Base-by-base conservation (phyloP, 2,888 invertebrate species). In the Drosophila neonasuta region DNA sequence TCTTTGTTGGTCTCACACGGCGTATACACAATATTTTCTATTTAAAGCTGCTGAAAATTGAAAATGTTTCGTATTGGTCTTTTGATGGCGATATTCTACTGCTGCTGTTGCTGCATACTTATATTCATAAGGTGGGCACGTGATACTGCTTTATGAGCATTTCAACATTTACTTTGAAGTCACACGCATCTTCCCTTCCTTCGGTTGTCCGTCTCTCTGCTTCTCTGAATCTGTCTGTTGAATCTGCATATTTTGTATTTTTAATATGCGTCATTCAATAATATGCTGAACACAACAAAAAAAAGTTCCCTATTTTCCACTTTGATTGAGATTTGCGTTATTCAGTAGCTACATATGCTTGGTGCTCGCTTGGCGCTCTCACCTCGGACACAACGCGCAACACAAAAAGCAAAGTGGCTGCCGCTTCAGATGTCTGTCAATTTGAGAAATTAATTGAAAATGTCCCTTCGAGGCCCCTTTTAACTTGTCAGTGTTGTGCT, bases 391-490 rank as follows among this genome's bases (percentile, higher is more conserved):
- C 32, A 32, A 32, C 32, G 32, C 32, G 32, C 32, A 24, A 24
- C 24, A 42, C 32, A 10, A 0, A 8, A 32, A 32, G 10, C n/a
- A 39, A 39, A 7, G 11, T n/a, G 9, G 8, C 30, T 32, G 30
- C 41, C 9, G 32, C 20, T 30, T 29, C 9, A 15, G 24, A 32
- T 29, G 32, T 62, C 44, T 49, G 56, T 56, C 34, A 49, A 49
- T 49, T 17, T 62, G n/a, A 15, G 58, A 75, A 69, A 70, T 79
- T 68, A 77, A 70, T 68, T 68, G 68, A 64, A 68, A 46, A 46
- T 32, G 58, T 13, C 50, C 67, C 57, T 49, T 51, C 34, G 48
- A 39, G n/a, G 52, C 13, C n/a, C 7, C 30, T 45, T 8, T 30
- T 29, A 57, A 8, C 42, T 59, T 63, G 41, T 32, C 36, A 32